These are phyloP conservation scores for Podarcis muralis DNA, from an alignment of 2,113 vertebrate species.

Conservation along the genomic window DNA sequence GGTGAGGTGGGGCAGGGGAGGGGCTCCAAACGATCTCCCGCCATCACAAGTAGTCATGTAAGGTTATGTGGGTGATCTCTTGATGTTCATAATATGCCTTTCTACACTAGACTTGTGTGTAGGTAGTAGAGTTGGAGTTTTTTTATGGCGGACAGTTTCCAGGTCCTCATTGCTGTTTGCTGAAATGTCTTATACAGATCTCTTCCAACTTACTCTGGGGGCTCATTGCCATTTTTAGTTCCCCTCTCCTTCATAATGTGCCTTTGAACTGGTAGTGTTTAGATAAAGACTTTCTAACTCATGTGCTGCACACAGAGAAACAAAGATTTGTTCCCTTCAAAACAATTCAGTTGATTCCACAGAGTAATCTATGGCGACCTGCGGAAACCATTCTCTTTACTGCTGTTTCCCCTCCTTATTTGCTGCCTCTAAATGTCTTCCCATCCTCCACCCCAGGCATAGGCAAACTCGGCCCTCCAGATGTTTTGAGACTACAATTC, in stretches of 20 bases:
- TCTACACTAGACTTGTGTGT: neutral
- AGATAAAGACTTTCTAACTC: constrained; percentile 61
- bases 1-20: too few species aligned
- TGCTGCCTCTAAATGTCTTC: neutral
- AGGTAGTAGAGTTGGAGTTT: neutral
- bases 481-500: too few species aligned
- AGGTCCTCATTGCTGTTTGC: neutral
- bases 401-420: constrained; percentile 28
- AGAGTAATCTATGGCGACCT: constrained; percentile 51
- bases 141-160: neutral
- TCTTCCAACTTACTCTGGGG: neutral
- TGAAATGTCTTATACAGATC: constrained; percentile 2
- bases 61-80: neutral
- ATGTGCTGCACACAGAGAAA: constrained; percentile 53
- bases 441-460: neutral
- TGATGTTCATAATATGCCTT: neutral
- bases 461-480: too few species aligned
- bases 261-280: constrained; percentile 58
- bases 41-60: too few species aligned
- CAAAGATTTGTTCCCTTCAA: constrained; percentile 56
- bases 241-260: too few species aligned
- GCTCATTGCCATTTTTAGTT: neutral
- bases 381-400: constrained; percentile 30
- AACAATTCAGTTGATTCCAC: constrained; percentile 38
- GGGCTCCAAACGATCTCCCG: too few species aligned